Conservation (phyloP, 2,888 invertebrate species). For the Eustalomyia histrio region DNA sequence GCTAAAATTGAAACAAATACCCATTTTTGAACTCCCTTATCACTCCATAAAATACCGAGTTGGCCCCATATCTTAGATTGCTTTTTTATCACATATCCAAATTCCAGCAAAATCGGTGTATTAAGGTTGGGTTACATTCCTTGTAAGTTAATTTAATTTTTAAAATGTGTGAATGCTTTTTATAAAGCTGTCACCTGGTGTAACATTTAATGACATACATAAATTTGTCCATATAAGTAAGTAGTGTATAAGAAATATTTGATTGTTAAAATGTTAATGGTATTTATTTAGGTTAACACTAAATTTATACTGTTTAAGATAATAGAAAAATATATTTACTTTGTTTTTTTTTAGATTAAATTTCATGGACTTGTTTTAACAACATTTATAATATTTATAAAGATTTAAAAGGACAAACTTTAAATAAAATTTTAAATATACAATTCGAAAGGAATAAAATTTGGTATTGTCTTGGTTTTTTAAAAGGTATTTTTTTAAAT, state of each 20-base stretch:
- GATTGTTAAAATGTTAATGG: slow-evolving; percentile 20
- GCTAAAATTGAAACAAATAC: too few species aligned
- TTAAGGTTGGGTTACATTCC: too few species aligned
- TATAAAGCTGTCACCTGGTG: too few species aligned
- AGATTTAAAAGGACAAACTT: slow-evolving; percentile 20
- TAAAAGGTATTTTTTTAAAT: slow-evolving; percentile 24
- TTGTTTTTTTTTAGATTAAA: slow-evolving; percentile 22
- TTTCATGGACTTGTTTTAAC: slow-evolving; percentile 29
- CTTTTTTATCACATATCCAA: too few species aligned
- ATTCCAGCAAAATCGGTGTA: too few species aligned
- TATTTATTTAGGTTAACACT: slow-evolving; percentile 1
- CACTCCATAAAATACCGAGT: too few species aligned
- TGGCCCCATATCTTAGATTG: too few species aligned
- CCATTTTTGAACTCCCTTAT: too few species aligned
- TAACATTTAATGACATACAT: not conserved
- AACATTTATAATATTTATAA: slow-evolving; percentile 38
- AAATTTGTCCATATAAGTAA: too few species aligned
- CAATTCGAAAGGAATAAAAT: slow-evolving; percentile 38
- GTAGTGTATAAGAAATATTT: not conserved
- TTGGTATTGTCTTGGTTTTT: slow-evolving; percentile 67
- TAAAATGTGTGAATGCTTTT: too few species aligned
- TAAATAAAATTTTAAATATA: slow-evolving; percentile 19
- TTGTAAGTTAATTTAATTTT: too few species aligned
- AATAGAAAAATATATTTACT: slow-evolving; percentile 51
- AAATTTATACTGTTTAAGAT: slow-evolving; percentile 15